These are phyloP conservation scores for Pterostichus niger DNA, from an alignment of 2,888 invertebrate species.

Conservation along the genomic window DNA sequence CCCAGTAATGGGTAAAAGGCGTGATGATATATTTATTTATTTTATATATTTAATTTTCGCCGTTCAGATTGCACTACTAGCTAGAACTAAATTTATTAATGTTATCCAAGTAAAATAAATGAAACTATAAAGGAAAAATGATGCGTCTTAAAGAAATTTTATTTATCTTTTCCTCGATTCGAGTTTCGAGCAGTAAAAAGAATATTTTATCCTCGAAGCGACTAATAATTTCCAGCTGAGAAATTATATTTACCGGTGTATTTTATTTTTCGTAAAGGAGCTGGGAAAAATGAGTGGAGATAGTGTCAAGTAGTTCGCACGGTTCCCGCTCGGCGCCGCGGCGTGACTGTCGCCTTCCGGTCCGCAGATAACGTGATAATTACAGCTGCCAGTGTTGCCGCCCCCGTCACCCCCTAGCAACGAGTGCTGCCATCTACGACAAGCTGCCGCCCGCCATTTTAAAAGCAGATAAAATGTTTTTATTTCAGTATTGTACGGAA, in stretches of 20 bases:
- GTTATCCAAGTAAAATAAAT: no score
- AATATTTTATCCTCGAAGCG: conserved; percentile 45
- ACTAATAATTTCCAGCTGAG: conserved; percentile 58
- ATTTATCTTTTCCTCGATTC: conserved; percentile 45
- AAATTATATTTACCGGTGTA: conserved; percentile 63
- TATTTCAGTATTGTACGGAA: no score
- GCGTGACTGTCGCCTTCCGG: conserved; percentile 70
- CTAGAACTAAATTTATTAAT: no score
- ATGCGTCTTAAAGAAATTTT: not conserved
- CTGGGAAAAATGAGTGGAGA: conserved; percentile 69
- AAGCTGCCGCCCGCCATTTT: conserved; percentile 8
- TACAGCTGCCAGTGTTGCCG: conserved; percentile 65
- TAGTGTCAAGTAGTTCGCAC: conserved; percentile 68
- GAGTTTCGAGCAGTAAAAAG: conserved; percentile 40
- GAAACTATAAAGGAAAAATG: no score
- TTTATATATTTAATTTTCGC: no score
- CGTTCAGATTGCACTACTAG: no score
- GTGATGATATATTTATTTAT: no score
- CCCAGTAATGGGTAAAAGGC: no score
- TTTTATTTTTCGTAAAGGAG: conserved; percentile 65
- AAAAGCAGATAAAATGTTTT: not conserved
- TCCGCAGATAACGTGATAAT: conserved; percentile 70
- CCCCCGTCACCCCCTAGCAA: not conserved
- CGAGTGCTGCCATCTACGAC: not conserved
- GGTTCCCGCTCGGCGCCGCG: conserved; percentile 66